Evolutionary conservation across 2,113 vertebrate genomes (phyloP), one percentile per base, ranked within the genome.

Genomic region (Platycercus adscitus): DNA sequence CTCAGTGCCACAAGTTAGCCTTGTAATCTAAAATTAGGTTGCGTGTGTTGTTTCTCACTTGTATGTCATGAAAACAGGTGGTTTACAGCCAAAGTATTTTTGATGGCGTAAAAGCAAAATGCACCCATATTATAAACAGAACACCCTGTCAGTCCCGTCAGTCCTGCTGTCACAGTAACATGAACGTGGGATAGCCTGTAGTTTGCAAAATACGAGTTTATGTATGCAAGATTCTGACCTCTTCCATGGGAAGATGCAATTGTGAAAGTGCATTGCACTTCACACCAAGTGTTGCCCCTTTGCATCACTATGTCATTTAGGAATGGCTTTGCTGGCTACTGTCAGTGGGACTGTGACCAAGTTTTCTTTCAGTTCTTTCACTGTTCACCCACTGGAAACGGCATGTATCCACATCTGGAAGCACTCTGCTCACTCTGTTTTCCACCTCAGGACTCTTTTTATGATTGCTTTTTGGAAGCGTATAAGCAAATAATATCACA

Each of bases 231-330:
- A 25, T 24, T 44, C 11, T 61, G 47, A 68, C 25, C 9, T 71
- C 26, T 75, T 66, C 0, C 0, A 15, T 44, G 53, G 23, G 9
- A 50, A 70, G 12, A 26, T 17, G 9, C 11, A 28, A 7, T 6
- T 44, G 15, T 24, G 55, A 58, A 46, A 61, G 13, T 13, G 8
- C 4, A 6, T 14, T 55, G 41, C 6, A 7, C 7, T 84, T 84
- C 17, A 35, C 8, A 5, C 2, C 3, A n/a, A 25, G 10, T 26
- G 13, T 25, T 66, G 7, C 58, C 91, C 31, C 17, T 39, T 2
- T 41, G 13, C 43, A 28, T 50, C 29, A 10, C 28, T 78, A 10
- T 26, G 23, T 56, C 33, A 4, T 53, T 31, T 71, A 56, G 61
- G 71, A 83, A n/a, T 77, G 20, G 18, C 10, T 0, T 0, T 20